A percentile compares a stretch with the other conserved stretches of the same genome.
phyloP scores from a whole-genome alignment of 2,888 invertebrate genomes.

The Drosophila merina region DNA sequence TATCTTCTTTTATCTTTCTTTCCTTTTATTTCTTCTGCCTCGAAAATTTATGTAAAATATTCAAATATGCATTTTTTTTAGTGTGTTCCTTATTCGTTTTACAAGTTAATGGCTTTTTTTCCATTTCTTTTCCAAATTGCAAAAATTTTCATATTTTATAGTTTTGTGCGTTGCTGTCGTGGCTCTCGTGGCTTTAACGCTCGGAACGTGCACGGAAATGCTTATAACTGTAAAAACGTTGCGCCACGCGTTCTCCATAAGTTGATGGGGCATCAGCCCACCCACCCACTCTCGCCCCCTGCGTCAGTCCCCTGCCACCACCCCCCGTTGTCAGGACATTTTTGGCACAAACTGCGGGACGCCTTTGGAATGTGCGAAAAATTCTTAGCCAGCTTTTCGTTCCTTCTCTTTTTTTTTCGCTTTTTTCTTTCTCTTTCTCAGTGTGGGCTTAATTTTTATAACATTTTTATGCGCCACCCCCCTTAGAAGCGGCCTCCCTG shows the following conservation, averaged over 20 bases:
- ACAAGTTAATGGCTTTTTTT: not conserved
- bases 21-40: no score
- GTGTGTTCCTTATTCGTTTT: slow-evolving; percentile 12
- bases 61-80: not conserved
- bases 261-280: slow-evolving; percentile 15
- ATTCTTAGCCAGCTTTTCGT: slow-evolving; percentile 56
- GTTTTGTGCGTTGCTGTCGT: slow-evolving; percentile 12
- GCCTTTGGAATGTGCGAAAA: slow-evolving; percentile 66
- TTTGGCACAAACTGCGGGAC: slow-evolving; percentile 58
- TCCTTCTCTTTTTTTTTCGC: not conserved
- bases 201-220: slow-evolving; percentile 70
- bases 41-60: no score
- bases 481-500: not conserved
- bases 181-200: slow-evolving; percentile 56
- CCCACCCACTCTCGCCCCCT: not conserved
- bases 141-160: slow-evolving; percentile 22
- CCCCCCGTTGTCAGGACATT: slow-evolving; percentile 49
- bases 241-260: slow-evolving; percentile 69
- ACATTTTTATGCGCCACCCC: slow-evolving; percentile 66
- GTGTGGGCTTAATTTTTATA: slow-evolving; percentile 74
- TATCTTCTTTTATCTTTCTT: no score
- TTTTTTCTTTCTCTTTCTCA: not conserved
- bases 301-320: not conserved
- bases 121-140: not conserved
- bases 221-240: slow-evolving; percentile 60